Conservation (phyloP, 2,113 vertebrate genomes). For the Pygoscelis adeliae region DNA sequence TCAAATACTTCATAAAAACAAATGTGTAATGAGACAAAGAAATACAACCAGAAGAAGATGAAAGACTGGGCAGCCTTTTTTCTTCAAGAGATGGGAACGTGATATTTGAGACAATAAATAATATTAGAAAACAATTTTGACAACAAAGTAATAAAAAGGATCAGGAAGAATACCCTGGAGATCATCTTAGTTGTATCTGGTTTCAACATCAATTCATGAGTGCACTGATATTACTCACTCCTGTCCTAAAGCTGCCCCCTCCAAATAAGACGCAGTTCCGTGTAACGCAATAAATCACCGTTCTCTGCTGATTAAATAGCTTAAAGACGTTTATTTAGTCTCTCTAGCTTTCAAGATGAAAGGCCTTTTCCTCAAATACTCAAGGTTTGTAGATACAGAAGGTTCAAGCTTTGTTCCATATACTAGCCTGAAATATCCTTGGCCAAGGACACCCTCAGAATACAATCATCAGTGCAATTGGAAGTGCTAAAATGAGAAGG, state of each 20-base stretch:
- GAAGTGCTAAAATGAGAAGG: background rate
- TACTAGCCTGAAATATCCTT: background rate
- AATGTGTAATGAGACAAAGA: constrained; percentile 30
- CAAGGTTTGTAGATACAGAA: background rate
- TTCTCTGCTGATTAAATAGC: constrained; percentile 21
- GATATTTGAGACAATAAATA: constrained; percentile 52
- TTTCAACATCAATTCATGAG: constrained; percentile 26
- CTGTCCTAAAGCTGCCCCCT: background rate
- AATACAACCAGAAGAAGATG: constrained; percentile 31
- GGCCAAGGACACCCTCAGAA: background rate
- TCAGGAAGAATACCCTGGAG: background rate
- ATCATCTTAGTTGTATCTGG: background rate
- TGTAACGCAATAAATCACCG: background rate
- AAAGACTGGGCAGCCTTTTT: constrained; percentile 36
- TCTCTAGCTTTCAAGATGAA: constrained; percentile 14
- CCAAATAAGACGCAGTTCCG: background rate
- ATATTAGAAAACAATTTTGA: constrained; percentile 32
- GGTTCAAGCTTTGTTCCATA: background rate
- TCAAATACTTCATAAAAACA: constrained; percentile 45
- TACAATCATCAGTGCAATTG: background rate
- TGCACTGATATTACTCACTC: background rate
- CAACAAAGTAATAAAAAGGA: constrained; percentile 48
- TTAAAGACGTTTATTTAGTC: constrained; percentile 28
- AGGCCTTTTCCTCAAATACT: background rate
- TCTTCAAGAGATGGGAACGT: constrained; percentile 1